Percentiles rank a stretch among this genome's conserved stretches.
phyloP scores from a whole-genome alignment of 2,888 invertebrate species.

The Acanthoscelides obtectus region DNA sequence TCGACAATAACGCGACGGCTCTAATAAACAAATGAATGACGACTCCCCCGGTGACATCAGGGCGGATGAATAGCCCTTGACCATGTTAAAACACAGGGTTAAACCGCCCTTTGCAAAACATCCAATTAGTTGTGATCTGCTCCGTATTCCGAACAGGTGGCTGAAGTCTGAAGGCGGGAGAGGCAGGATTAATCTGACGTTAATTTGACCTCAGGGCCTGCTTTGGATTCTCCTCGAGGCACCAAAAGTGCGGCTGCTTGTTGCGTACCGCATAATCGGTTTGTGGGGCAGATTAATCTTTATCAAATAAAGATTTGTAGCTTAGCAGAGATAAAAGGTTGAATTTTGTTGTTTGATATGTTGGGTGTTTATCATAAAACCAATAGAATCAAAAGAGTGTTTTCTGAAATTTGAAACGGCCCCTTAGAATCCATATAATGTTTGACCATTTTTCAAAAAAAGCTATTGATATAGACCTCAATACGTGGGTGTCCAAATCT shows the following conservation, averaged over 20 bases:
- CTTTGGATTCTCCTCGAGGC: neutral
- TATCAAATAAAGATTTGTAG: neutral
- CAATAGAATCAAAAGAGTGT: too few relatives aligned
- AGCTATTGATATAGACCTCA: too few relatives aligned
- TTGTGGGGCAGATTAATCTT: neutral
- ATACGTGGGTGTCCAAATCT: too few relatives aligned
- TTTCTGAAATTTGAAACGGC: too few relatives aligned
- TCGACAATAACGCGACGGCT: neutral
- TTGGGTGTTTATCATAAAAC: too few relatives aligned
- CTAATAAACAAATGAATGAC: neutral
- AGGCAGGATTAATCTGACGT: slow-evolving; percentile 13
- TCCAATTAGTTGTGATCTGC: slow-evolving; percentile 15
- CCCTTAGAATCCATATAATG: too few relatives aligned
- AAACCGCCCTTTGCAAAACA: slow-evolving; percentile 16
- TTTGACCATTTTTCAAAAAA: too few relatives aligned
- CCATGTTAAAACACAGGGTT: slow-evolving; percentile 17
- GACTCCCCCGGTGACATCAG: neutral
- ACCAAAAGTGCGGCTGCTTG: neutral
- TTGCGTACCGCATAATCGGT: neutral
- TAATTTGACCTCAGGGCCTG: slow-evolving; percentile 9
- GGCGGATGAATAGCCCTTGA: slow-evolving; percentile 21
- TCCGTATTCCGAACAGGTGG: slow-evolving; percentile 19
- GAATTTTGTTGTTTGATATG: too few relatives aligned
- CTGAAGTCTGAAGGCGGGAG: too few relatives aligned
- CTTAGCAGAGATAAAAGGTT: neutral